These are phyloP conservation scores for Schizaphis graminum DNA, from an alignment of 2,888 invertebrate species.

Conservation along the genomic window DNA sequence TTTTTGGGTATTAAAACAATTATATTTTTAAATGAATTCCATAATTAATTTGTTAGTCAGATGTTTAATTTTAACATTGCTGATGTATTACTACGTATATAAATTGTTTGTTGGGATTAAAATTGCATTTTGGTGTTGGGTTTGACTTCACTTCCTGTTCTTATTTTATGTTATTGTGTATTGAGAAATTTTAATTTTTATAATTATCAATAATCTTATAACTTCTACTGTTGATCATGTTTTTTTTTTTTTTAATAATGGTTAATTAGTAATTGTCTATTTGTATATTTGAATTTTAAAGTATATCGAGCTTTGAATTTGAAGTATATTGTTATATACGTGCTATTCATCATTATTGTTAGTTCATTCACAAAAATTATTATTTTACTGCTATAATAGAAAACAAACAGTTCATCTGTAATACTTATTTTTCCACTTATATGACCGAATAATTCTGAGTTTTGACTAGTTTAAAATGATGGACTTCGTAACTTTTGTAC, in stretches of 20 bases:
- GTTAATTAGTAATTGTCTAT: not conserved
- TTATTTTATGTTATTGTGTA: not conserved
- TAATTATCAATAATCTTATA: not conserved
- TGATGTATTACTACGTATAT: not conserved
- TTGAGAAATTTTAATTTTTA: not conserved
- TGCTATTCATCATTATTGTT: constrained; percentile 1
- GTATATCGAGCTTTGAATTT: constrained; percentile 5
- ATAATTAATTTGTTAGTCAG: not conserved
- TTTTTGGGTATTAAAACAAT: constrained; percentile 11
- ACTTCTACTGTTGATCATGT: not conserved
- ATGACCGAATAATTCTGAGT: not conserved
- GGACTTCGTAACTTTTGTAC: not conserved
- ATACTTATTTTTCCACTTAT: not conserved
- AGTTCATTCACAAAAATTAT: not conserved
- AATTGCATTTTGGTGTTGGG: constrained; percentile 50
- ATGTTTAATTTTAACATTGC: not conserved
- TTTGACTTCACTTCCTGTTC: constrained; percentile 34
- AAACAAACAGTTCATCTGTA: not conserved
- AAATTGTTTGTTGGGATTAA: not conserved
- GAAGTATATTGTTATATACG: not conserved
- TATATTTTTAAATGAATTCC: not conserved
- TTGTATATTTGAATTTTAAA: not conserved
- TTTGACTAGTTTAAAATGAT: not conserved
- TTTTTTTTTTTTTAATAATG: not conserved
- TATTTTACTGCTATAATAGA: not conserved